A percentile compares a stretch with the other conserved stretches of the same genome.
These are phyloP conservation scores for Cephus pulcher DNA, from an alignment of 2,888 invertebrate genomes.

Conservation along the genomic window DNA sequence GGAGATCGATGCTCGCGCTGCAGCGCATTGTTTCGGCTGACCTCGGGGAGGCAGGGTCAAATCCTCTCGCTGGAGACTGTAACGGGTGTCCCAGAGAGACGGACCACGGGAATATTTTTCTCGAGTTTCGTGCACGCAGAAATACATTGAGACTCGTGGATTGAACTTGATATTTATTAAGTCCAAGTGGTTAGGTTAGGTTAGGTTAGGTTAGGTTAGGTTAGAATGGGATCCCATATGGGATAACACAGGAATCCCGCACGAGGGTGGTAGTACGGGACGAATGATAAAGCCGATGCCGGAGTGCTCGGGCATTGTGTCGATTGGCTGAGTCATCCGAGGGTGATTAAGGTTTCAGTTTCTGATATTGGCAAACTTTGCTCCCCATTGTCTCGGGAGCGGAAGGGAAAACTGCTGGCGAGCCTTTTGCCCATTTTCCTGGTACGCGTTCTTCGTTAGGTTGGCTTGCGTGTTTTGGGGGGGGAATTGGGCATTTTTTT, in stretches of 20 bases:
- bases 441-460: neutral
- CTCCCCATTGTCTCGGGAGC: constrained; percentile 14
- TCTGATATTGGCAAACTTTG: constrained; percentile 21
- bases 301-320: constrained; percentile 14
- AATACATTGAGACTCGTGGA: neutral
- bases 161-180: neutral
- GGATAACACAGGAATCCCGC: neutral
- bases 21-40: constrained; percentile 23
- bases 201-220: neutral
- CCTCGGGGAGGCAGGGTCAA: constrained; percentile 20
- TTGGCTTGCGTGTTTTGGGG: neutral
- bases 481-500: no score
- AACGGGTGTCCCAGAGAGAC: neutral
- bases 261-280: neutral
- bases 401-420: neutral
- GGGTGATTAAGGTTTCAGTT: constrained; percentile 24
- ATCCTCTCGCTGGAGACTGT: constrained; percentile 3
- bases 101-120: neutral
- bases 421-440: neutral
- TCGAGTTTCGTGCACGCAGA: neutral
- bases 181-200: neutral
- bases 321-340: constrained; percentile 27
- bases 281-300: neutral
- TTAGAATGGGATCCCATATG: neutral
- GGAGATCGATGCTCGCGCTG: constrained; percentile 19